These are phyloP conservation scores for Ceyx erithaca DNA, from an alignment of 2,797 vertebrate species.

Conservation along the genomic window DNA sequence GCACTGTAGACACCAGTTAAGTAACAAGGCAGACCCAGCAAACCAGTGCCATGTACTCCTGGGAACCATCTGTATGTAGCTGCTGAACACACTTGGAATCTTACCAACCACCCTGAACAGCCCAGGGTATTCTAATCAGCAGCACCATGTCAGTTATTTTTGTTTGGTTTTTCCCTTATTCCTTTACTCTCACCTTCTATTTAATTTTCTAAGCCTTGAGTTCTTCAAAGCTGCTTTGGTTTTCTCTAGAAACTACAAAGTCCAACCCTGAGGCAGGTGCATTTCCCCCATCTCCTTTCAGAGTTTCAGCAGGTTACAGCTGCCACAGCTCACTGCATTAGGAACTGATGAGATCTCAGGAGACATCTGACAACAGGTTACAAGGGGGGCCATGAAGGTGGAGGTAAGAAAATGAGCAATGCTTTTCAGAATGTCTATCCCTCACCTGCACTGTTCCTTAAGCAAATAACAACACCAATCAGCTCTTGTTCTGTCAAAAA, in stretches of 20 bases:
- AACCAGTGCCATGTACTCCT: background rate
- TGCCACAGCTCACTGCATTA: background rate
- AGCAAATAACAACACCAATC: background rate
- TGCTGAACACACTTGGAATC: background rate
- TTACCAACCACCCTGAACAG: background rate
- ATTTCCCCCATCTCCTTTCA: background rate
- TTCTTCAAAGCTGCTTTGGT: background rate
- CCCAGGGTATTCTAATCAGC: background rate
- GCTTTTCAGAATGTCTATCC: background rate
- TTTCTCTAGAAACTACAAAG: background rate
- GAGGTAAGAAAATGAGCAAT: background rate
- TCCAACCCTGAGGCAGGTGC: background rate
- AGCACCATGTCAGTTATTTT: rapidly evolving
- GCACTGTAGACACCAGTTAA: background rate
- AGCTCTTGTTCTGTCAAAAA: background rate
- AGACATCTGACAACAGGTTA: background rate
- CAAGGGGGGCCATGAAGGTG: background rate
- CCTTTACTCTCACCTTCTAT: background rate
- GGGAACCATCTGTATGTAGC: background rate
- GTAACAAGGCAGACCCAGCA: background rate
- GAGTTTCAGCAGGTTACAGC: background rate
- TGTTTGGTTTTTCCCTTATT: background rate
- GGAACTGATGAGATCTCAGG: background rate
- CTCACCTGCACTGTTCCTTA: background rate
- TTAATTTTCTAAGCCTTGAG: background rate